Conservation (phyloP, 2,888 invertebrate species). For the Glaucopsyche alexis region DNA sequence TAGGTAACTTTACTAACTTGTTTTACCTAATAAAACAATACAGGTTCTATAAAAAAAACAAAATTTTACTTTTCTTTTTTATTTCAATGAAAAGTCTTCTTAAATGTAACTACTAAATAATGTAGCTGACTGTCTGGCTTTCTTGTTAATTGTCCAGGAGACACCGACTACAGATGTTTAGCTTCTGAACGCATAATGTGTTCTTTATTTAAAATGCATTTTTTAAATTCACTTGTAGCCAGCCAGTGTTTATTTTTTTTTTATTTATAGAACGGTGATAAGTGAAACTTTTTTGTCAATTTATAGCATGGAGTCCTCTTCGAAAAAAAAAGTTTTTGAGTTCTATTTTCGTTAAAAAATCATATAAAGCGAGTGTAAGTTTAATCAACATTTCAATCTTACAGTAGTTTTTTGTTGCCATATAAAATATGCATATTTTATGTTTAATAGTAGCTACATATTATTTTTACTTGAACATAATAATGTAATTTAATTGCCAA, state of each 20-base stretch:
- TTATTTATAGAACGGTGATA: slow-evolving; percentile 1
- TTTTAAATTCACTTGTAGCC: slow-evolving; percentile 11
- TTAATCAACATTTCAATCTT: background rate
- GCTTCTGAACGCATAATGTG: slow-evolving; percentile 61
- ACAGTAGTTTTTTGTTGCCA: background rate
- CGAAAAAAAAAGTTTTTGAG: slow-evolving; percentile 1
- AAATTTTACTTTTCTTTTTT: too few species aligned
- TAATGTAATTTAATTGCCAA: too few species aligned
- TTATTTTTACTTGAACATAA: too few species aligned
- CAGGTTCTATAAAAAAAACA: too few species aligned
- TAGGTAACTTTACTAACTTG: too few species aligned
- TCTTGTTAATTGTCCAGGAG: slow-evolving; percentile 74
- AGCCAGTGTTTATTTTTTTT: slow-evolving; percentile 14
- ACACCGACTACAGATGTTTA: slow-evolving; percentile 75
- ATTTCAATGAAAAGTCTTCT: background rate
- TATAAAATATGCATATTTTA: background rate
- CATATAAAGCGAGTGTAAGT: background rate
- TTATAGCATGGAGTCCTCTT: background rate
- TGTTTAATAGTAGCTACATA: too few species aligned
- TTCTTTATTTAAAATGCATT: slow-evolving; percentile 55
- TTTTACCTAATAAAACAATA: too few species aligned
- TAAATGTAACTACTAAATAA: slow-evolving; percentile 35
- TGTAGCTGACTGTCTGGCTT: slow-evolving; percentile 63
- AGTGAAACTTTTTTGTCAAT: background rate
- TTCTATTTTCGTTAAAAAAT: background rate